phyloP scores from a whole-genome alignment of 2,888 invertebrate genomes.

The Harmothoe impar region DNA sequence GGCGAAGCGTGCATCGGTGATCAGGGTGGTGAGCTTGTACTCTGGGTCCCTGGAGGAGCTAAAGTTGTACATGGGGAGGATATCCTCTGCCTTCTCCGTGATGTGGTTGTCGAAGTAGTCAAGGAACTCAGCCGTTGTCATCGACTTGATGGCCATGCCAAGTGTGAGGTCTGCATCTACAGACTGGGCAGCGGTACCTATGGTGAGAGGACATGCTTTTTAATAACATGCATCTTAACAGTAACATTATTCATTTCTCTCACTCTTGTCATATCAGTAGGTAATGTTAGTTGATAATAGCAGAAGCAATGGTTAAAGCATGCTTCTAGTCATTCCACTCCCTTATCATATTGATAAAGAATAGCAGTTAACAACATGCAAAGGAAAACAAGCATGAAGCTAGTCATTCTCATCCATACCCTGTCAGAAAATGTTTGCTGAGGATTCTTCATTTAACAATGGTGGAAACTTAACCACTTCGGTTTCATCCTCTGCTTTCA shows the following conservation, averaged over 20 bases:
- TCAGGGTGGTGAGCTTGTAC: slow-evolving; percentile 46
- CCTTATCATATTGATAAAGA: no score
- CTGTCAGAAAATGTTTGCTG: no score
- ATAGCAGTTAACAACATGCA: no score
- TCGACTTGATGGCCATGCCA: neutral
- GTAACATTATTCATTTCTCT: neutral
- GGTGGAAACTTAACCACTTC: no score
- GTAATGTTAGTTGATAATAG: no score
- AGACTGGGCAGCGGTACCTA: slow-evolving; percentile 57
- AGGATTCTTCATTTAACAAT: no score
- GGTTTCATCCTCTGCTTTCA: no score
- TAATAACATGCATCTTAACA: neutral
- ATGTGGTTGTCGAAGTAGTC: slow-evolving; percentile 16
- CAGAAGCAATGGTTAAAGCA: no score
- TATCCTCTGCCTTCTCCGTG: neutral
- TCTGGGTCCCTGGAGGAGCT: neutral
- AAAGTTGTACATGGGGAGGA: neutral
- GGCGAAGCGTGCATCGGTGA: slow-evolving; percentile 2
- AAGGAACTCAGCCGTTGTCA: neutral
- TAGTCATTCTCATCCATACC: no score
- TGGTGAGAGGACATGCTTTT: neutral
- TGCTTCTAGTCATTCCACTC: no score
- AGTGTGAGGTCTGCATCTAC: neutral
- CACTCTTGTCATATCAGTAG: no score
- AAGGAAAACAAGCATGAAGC: no score